Percentiles rank a stretch among this genome's conserved stretches.
phyloP scores from a whole-genome alignment of 2,888 invertebrate genomes.

The Watsonalla cultraria region DNA sequence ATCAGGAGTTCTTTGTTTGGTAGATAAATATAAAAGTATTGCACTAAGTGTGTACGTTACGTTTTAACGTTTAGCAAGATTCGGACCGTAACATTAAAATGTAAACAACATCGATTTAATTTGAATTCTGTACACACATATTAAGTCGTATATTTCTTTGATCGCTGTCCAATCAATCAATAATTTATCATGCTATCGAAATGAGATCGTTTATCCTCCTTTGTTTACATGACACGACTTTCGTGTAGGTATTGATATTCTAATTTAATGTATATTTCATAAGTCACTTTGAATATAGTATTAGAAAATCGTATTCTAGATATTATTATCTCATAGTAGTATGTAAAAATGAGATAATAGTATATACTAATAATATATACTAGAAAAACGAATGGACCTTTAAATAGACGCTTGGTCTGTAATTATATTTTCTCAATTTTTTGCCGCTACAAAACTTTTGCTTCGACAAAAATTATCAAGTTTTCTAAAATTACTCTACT shows the following conservation, averaged over 20 bases:
- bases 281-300: neutral
- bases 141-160: neutral
- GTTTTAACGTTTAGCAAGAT: conserved; percentile 1
- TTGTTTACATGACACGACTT: conserved; percentile 2
- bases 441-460: too few species aligned
- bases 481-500: too few species aligned
- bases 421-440: too few species aligned
- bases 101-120: neutral
- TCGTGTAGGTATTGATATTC: neutral
- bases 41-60: conserved; percentile 11
- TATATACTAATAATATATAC: too few species aligned
- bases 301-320: too few species aligned
- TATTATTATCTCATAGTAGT: too few species aligned
- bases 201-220: conserved; percentile 1
- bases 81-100: neutral
- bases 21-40: conserved; percentile 29
- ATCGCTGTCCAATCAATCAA: neutral
- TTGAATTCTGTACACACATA: neutral
- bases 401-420: too few species aligned
- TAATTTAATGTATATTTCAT: neutral
- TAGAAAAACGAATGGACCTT: too few species aligned
- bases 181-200: conserved; percentile 1
- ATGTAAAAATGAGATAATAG: too few species aligned
- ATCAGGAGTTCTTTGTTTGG: conserved; percentile 43
- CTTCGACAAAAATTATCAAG: too few species aligned